These are phyloP conservation scores for Gopherus evgoodei DNA, from an alignment of 2,113 vertebrate genomes.

Conservation along the genomic window DNA sequence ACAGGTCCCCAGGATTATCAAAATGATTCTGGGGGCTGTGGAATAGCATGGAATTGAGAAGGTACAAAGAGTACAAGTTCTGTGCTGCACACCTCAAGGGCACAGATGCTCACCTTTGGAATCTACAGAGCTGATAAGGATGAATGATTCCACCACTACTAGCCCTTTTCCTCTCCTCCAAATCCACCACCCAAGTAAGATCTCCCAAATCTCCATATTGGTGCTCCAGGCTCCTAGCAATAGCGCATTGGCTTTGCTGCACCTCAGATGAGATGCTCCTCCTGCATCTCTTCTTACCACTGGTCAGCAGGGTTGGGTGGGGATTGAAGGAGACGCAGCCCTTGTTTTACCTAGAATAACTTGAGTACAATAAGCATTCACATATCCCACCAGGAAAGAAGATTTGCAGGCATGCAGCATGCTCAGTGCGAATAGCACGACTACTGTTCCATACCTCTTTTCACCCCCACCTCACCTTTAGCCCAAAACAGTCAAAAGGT, in stretches of 20 bases:
- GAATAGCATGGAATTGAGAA: no score
- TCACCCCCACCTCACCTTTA: neutral
- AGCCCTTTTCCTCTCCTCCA: neutral
- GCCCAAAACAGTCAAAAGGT: neutral
- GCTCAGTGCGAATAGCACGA: neutral
- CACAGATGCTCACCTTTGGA: neutral
- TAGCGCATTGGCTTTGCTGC: neutral
- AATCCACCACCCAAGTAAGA: neutral
- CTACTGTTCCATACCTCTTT: neutral
- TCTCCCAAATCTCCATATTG: neutral
- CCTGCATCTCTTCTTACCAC: accelerated
- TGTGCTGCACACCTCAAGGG: accelerated
- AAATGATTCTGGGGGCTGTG: no score
- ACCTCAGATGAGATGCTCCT: neutral
- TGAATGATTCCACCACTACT: neutral
- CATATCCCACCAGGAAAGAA: neutral
- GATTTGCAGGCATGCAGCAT: neutral
- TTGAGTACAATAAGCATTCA: neutral
- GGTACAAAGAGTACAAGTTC: neutral
- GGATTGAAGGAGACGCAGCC: accelerated
- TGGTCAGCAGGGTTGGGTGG: neutral
- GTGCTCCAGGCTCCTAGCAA: neutral
- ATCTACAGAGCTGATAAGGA: neutral
- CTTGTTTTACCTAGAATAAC: neutral
- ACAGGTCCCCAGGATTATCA: accelerated